These are phyloP conservation scores for Adelosebastes latens DNA, from an alignment of 2,797 vertebrate genomes.

Conservation along the genomic window DNA sequence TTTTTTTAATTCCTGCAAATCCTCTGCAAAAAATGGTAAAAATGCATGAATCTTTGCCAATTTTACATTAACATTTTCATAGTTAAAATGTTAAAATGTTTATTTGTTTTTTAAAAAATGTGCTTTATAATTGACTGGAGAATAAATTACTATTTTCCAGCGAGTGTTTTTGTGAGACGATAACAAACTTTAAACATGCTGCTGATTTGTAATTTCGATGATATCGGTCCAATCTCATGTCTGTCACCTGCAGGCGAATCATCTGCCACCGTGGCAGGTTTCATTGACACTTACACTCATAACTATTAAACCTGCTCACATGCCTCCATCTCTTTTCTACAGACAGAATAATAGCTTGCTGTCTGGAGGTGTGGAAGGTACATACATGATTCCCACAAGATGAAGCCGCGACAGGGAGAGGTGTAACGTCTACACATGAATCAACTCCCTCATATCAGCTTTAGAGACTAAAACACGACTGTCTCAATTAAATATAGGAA, in stretches of 20 bases:
- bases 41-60: neutral
- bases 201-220: neutral
- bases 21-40: neutral
- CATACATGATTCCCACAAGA: neutral
- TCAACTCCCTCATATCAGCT: neutral
- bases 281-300: slow-evolving; percentile 40
- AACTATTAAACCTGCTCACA: neutral
- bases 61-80: neutral
- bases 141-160: neutral
- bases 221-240: slow-evolving; percentile 9
- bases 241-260: slow-evolving; percentile 52
- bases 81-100: neutral
- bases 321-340: neutral
- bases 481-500: neutral
- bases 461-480: neutral
- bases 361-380: neutral
- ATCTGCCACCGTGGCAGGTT: slow-evolving; percentile 6
- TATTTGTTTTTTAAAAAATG: neutral
- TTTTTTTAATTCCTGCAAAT: neutral
- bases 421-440: neutral
- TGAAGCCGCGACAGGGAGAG: neutral
- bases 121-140: neutral
- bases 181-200: neutral
- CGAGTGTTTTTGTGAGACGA: neutral
- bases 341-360: slow-evolving; percentile 25